These are phyloP conservation scores for Rhea americana DNA, from an alignment of 2,113 vertebrate genomes.

Conservation along the genomic window DNA sequence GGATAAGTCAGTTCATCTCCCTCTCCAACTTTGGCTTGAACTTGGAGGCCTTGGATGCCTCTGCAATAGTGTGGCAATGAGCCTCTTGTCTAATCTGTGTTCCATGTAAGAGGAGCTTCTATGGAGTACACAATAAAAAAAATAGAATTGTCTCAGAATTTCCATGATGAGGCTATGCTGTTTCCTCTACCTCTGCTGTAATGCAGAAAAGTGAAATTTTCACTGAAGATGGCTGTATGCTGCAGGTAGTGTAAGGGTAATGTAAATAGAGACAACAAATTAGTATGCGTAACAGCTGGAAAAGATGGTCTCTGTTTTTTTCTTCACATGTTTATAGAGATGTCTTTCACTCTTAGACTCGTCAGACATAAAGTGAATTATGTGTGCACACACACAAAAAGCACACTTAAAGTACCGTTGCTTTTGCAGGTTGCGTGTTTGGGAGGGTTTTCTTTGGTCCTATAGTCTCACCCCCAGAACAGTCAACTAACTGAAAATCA, in stretches of 20 bases:
- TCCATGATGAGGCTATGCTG: not conserved
- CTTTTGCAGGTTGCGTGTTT: not conserved
- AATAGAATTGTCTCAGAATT: not conserved
- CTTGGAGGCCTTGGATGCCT: not conserved
- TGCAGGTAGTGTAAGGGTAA: not conserved
- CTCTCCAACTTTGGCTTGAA: not conserved
- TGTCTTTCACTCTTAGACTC: not conserved
- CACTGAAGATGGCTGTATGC: not conserved
- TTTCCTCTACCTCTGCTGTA: not conserved
- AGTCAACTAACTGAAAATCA: not conserved
- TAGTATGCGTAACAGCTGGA: not conserved
- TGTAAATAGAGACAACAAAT: not conserved
- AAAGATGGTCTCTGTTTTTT: not conserved
- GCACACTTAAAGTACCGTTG: not conserved
- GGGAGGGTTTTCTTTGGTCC: not conserved
- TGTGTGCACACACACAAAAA: not conserved
- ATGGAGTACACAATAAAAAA: not conserved
- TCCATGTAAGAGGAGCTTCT: not conserved
- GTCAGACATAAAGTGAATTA: not conserved
- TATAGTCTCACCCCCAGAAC: not conserved
- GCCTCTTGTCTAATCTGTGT: not conserved
- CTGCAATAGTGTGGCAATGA: not conserved
- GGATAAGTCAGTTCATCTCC: not conserved
- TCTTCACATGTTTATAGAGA: not conserved
- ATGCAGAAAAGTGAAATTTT: not conserved